These are phyloP conservation scores for Reinhardtius hippoglossoides DNA, from an alignment of 2,113 vertebrate genomes.

Conservation along the genomic window DNA sequence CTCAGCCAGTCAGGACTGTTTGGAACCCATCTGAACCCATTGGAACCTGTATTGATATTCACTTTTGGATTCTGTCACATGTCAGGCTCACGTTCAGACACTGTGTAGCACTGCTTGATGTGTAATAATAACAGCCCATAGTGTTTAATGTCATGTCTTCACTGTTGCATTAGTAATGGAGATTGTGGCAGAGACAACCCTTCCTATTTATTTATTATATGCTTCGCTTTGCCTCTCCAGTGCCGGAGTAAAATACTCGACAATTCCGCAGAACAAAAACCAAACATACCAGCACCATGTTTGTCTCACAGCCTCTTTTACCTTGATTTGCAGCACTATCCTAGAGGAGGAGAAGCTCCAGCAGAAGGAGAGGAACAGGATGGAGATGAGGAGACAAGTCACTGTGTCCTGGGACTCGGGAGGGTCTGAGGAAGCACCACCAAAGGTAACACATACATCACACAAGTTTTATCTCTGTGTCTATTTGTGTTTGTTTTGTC, in stretches of 20 bases:
- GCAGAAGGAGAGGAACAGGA: constrained; percentile 95
- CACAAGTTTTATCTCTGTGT: neutral
- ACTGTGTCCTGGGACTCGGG: constrained; percentile 96
- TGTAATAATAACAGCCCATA: neutral
- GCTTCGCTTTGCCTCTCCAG: neutral
- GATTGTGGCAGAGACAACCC: neutral
- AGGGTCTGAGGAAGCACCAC: constrained; percentile 95
- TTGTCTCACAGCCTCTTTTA: neutral
- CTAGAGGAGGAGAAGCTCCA: constrained; percentile 96
- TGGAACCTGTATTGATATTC: neutral
- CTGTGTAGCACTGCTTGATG: neutral
- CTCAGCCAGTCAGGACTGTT: too few relatives aligned
- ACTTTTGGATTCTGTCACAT: too few relatives aligned
- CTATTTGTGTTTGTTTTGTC: constrained; percentile 4
- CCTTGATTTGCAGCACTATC: constrained; percentile 86
- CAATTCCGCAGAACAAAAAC: neutral
- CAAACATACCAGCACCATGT: neutral
- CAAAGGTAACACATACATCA: constrained; percentile 87
- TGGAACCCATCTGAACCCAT: too few relatives aligned
- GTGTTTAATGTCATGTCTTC: neutral
- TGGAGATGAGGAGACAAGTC: constrained; percentile 97
- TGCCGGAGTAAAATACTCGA: neutral
- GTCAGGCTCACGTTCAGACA: too few relatives aligned
- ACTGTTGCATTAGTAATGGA: neutral
- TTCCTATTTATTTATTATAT: too few relatives aligned